Evolutionary conservation across 2,888 invertebrate species (phyloP).

Genomic region (Andrena bucephala): DNA sequence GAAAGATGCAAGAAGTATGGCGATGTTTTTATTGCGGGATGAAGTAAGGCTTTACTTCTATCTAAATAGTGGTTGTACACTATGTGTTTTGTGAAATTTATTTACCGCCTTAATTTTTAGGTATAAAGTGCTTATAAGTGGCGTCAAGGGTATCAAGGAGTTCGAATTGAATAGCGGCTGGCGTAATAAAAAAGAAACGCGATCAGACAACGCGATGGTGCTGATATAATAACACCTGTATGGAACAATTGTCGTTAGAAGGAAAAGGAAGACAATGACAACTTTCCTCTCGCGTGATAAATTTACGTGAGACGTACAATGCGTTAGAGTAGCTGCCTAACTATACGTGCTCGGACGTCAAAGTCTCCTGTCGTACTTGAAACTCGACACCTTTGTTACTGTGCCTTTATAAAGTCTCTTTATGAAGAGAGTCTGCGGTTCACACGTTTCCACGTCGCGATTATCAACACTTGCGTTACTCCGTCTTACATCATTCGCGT

Average conservation of each 20-base stretch:
- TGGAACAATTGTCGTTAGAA: slow-evolving; percentile 35
- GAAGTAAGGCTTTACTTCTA: no score
- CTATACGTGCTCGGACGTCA: slow-evolving; percentile 27
- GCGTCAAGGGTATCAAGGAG: slow-evolving; percentile 25
- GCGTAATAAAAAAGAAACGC: slow-evolving; percentile 7
- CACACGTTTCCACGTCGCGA: slow-evolving; percentile 34
- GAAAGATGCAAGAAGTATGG: no score
- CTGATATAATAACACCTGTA: slow-evolving; percentile 32
- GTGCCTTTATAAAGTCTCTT: slow-evolving; percentile 21
- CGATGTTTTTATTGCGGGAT: no score
- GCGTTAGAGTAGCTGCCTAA: slow-evolving; percentile 49
- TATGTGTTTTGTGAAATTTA: no score
- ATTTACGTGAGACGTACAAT: slow-evolving; percentile 58
- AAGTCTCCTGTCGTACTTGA: slow-evolving; percentile 36
- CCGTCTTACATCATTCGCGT: slow-evolving; percentile 27
- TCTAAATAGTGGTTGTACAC: no score
- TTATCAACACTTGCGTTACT: slow-evolving; percentile 38
- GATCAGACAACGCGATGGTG: slow-evolving; percentile 24
- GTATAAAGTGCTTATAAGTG: no score
- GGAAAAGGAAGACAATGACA: slow-evolving; percentile 24
- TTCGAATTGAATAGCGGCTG: slow-evolving; percentile 1
- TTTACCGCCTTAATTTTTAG: no score
- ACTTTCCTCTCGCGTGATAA: slow-evolving; percentile 58
- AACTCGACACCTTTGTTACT: slow-evolving; percentile 57
- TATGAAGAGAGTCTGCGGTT: slow-evolving; percentile 15